These are phyloP conservation scores for Periphyllus acericola DNA, from an alignment of 2,888 invertebrate genomes.

Conservation along the genomic window DNA sequence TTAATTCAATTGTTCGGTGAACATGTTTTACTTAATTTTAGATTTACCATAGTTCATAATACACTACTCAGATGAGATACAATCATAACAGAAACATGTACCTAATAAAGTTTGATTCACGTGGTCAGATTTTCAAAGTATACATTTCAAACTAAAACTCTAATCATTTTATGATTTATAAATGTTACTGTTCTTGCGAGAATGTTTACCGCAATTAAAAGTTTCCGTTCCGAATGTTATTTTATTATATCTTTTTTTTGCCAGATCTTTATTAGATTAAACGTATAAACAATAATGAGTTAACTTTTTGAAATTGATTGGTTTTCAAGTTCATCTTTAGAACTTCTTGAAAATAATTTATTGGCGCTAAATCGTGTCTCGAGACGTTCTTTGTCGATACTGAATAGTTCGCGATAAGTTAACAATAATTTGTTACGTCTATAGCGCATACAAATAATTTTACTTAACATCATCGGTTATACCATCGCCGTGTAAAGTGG, in stretches of 20 bases:
- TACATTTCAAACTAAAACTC: too few species aligned
- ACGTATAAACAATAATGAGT: slow-evolving; percentile 1
- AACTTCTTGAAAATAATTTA: not conserved
- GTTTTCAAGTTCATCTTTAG: not conserved
- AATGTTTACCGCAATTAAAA: too few species aligned
- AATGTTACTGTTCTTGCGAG: not conserved
- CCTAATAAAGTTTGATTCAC: too few species aligned
- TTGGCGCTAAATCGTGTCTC: not conserved
- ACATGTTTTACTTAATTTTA: too few species aligned
- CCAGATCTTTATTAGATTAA: slow-evolving; percentile 3
- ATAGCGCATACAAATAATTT: not conserved
- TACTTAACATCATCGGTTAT: not conserved
- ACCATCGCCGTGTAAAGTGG: not conserved
- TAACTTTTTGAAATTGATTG: slow-evolving; percentile 22
- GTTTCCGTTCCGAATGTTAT: slow-evolving; percentile 2
- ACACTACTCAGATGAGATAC: too few species aligned
- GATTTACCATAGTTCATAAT: too few species aligned
- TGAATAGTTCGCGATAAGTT: not conserved
- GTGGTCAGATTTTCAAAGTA: too few species aligned
- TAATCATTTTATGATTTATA: not conserved
- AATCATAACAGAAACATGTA: too few species aligned
- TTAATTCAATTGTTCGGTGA: too few species aligned
- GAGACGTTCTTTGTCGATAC: not conserved
- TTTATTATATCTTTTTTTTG: not conserved
- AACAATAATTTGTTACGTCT: not conserved